Base-by-base conservation (phyloP, 1,140 invertebrate genomes). In the Eubasilissa regina region DNA sequence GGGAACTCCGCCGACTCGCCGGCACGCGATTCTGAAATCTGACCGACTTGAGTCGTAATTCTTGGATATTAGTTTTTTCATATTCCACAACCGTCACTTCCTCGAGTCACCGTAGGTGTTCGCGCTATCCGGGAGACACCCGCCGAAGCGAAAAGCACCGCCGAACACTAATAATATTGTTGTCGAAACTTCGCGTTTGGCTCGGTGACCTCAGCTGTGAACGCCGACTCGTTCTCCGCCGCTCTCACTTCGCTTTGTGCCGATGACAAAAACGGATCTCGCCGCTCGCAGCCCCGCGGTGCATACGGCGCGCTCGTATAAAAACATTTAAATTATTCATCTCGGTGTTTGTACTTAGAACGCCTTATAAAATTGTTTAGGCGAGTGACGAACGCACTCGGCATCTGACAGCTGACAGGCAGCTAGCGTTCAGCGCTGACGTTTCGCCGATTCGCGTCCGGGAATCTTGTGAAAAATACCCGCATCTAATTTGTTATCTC, bases 191-290 rank as follows among this genome's bases (percentile, higher is more conserved):
- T 35, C n/a, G 72, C 17, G 72, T 25, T n/a, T 19, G 17, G 47
- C 51, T n/a, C 13, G 66, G 21, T 70, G 66, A 70, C 66, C 66
- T 70, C 66, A 70, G 43, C 66, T 11, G 19, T 25, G 13, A 64
- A 64, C 11, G 35, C 60, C 60, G 10, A 11, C 13, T 64, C 21
- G 60, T 43, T 64, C 35, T 21, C 55, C 7, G 55, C 17, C n/a
- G 55, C 66, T 47, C 21, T 70, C 48, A 70, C 21, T 68, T 70
- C 66, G 48, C 17, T 70, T 47, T 47, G 66, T 17, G 17, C 11
- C 66, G 35, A 70, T 70, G 44, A 48, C 66, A 47, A 47, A 47
- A 70, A 62, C 58, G 58, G 76, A 15, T 43, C 58, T 53, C 47
- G 43, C 35, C n/a, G 62, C 62, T 70, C 53, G n/a, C n/a, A 21